Percentiles rank a stretch among this genome's conserved stretches.
Evolutionary conservation across 1,140 invertebrate species (phyloP).

Genomic region (Aricia agestis): DNA sequence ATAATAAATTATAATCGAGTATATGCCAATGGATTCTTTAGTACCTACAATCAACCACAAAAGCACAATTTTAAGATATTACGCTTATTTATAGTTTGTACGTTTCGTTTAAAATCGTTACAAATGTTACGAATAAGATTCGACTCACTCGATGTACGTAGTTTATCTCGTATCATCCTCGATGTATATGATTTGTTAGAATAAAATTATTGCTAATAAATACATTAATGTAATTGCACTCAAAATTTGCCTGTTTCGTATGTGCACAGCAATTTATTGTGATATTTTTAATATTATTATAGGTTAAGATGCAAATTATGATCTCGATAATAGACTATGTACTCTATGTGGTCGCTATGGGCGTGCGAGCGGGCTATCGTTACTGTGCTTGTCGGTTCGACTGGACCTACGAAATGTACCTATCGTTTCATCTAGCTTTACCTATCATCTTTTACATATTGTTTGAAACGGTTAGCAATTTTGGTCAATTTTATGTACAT

Average conservation of each 20-base stretch:
- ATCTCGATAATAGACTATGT: conserved; percentile 65
- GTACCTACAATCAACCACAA: background rate
- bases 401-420: background rate
- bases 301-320: conserved; percentile 70
- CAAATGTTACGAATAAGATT: conserved; percentile 12
- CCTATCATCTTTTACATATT: conserved; percentile 27
- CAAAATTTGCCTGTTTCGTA: conserved; percentile 75
- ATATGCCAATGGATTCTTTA: conserved; percentile 10
- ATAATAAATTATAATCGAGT: background rate
- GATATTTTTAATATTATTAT: conserved; percentile 75
- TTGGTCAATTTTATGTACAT: conserved; percentile 64
- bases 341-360: conserved; percentile 59
- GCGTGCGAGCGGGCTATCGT: conserved; percentile 35
- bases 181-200: conserved; percentile 56
- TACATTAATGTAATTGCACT: conserved; percentile 72
- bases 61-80: background rate
- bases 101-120: conserved; percentile 3
- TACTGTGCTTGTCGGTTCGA: conserved; percentile 32
- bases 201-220: conserved; percentile 52
- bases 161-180: conserved; percentile 33
- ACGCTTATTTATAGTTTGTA: conserved; percentile 6
- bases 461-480: conserved; percentile 61
- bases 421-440: conserved; percentile 31
- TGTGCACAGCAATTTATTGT: conserved; percentile 76
- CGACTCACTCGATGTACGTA: conserved; percentile 3